Percentiles rank a stretch among this genome's conserved stretches.
These are phyloP conservation scores for Ormyrus pomaceus DNA, from an alignment of 2,888 invertebrate genomes.

Conservation along the genomic window DNA sequence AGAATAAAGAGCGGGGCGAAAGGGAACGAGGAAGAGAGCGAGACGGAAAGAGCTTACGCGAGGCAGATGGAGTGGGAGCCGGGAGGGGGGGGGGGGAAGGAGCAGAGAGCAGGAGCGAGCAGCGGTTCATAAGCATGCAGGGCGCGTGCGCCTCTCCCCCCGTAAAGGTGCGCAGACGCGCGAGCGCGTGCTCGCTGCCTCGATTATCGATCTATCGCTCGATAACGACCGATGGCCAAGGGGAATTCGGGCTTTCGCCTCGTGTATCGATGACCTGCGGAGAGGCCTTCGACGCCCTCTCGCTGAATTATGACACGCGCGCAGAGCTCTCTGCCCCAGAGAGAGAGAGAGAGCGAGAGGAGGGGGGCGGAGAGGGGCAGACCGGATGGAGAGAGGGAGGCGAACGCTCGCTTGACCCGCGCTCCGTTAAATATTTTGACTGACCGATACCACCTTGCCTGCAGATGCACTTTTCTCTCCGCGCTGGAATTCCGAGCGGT, in stretches of 20 bases:
- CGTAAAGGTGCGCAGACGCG: conserved; percentile 33
- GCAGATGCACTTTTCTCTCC: conserved; percentile 20
- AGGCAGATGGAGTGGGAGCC: background rate
- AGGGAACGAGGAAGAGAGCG: conserved; percentile 14
- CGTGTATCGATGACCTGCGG: conserved; percentile 54
- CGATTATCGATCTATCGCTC: conserved; percentile 56
- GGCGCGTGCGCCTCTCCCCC: conserved; percentile 59
- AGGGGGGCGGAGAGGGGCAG: too few relatives aligned
- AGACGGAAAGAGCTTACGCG: background rate
- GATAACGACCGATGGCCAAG: conserved; percentile 50
- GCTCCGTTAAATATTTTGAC: conserved; percentile 47
- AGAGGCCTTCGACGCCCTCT: conserved; percentile 46
- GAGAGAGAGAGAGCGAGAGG: background rate
- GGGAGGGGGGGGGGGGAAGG: conserved; percentile 35
- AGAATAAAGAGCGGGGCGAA: background rate
- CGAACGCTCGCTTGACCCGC: conserved; percentile 38
- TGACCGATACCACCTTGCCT: conserved; percentile 30
- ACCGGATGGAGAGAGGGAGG: conserved; percentile 1
- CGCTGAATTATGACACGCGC: conserved; percentile 49
- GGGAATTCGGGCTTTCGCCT: conserved; percentile 31
- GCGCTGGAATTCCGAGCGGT: conserved; percentile 22
- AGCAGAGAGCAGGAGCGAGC: conserved; percentile 19
- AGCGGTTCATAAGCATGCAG: conserved; percentile 47
- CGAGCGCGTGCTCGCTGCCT: conserved; percentile 26
- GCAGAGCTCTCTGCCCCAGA: background rate